phyloP scores from a whole-genome alignment of 2,888 invertebrate genomes.

The Callosobruchus maculatus region DNA sequence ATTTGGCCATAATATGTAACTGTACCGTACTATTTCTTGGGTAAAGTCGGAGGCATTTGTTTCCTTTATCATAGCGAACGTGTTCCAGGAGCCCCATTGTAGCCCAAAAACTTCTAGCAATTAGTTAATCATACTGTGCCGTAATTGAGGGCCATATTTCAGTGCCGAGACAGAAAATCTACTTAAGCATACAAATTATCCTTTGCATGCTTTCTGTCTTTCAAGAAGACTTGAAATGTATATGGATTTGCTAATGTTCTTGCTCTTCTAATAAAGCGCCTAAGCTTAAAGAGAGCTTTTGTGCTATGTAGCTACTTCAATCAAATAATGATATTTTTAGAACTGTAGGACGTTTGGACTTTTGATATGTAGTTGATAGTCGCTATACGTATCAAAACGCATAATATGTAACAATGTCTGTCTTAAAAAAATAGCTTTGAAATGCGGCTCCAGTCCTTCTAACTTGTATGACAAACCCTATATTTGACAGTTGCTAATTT shows the following conservation, averaged over 20 bases:
- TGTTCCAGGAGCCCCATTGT: background rate
- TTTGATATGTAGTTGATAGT: no score
- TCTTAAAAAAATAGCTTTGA: no score
- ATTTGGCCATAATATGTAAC: background rate
- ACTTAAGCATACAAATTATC: background rate
- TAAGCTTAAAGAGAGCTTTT: background rate
- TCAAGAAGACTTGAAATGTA: background rate
- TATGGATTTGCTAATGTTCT: background rate
- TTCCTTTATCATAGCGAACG: background rate
- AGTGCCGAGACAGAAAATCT: background rate
- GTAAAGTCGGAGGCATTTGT: background rate
- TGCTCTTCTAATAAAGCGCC: background rate
- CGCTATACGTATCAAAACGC: no score
- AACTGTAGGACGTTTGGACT: no score
- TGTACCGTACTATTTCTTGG: background rate
- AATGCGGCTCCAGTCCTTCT: no score
- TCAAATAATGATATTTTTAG: no score
- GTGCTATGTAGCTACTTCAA: background rate
- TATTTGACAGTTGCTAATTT: no score
- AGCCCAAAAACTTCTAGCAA: background rate
- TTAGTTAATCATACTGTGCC: background rate
- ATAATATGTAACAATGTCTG: no score
- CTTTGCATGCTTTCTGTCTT: background rate
- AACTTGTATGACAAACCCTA: no score
- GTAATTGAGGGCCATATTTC: background rate